Base-by-base conservation (phyloP, 2,888 invertebrate species). In the Platycheirus albimanus region DNA sequence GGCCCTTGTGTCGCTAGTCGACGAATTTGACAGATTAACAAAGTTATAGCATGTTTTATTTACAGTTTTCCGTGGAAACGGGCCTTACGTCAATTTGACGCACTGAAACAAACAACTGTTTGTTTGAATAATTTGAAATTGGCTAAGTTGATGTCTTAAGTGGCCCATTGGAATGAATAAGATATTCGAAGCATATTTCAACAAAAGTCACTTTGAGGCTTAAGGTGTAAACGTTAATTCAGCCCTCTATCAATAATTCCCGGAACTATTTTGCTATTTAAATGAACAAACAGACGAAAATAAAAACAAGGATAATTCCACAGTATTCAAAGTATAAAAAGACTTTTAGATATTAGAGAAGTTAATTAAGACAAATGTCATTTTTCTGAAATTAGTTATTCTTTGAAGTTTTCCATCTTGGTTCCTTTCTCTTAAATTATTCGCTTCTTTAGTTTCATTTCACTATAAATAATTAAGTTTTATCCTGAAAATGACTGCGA, bases 291-390 rank as follows among this genome's bases (percentile, higher is more conserved):
- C 3, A 24, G 24, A 24, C 24, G 6, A 24, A 6, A 24, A 24
- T 24, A 24, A 24, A 24, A 24, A 24, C 24, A 24, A 24, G 6
- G 24, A 24, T 24, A 4, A 24, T 4, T 24, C 3, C 3, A 24
- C 24, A 24, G 3, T 8, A 33, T 8, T 33, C 5, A 4, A 33
- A 8, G 47, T 3, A 47, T 20, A 47, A 3, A 47, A 20, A n/a
- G 24, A 47, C 19, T 47, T 17, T n/a, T n/a, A n/a, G n/a, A n/a
- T n/a, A n/a, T n/a, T 2, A 15, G 47, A 20, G 24, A 11, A 8
- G 11, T 17, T 11, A 47, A 47, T 45, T 45, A 45, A 45, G 17
- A 45, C 45, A 17, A 45, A 45, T 45, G 45, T 17, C 15, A 19
- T 47, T 47, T 24, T 20, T 8, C 20, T 19, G 20, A 24, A 47